Conservation (phyloP, 1,140 invertebrate species). For the Drosophila pectinifera region DNA sequence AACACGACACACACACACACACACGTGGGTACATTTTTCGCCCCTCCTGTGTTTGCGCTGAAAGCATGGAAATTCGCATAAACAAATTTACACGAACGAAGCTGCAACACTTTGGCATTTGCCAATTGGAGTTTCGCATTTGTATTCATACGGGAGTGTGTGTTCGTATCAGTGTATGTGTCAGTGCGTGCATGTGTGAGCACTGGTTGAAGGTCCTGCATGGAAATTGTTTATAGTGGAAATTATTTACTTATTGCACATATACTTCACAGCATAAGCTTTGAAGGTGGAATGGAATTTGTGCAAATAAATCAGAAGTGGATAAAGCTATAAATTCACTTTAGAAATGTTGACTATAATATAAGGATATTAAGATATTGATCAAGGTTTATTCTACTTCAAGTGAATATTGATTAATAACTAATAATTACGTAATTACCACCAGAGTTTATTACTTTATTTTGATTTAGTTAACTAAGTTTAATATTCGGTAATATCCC, state of each 20-base stretch:
- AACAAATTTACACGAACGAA: conserved; percentile 77
- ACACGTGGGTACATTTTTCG: neutral
- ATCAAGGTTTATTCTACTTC: too few species aligned
- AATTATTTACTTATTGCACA: conserved; percentile 35
- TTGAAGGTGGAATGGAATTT: conserved; percentile 1
- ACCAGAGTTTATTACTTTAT: too few species aligned
- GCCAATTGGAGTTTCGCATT: conserved; percentile 55
- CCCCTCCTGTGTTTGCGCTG: conserved; percentile 14
- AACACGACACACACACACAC: conserved; percentile 11
- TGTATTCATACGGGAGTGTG: conserved; percentile 15
- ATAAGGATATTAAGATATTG: neutral
- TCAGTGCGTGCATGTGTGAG: neutral
- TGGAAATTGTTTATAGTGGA: conserved; percentile 25
- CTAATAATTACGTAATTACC: too few species aligned
- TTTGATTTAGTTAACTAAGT: too few species aligned
- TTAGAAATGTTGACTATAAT: neutral
- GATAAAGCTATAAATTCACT: conserved; percentile 17
- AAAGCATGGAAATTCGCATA: conserved; percentile 66
- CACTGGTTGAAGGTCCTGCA: conserved; percentile 30
- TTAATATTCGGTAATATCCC: too few species aligned
- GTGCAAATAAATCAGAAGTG: conserved; percentile 3
- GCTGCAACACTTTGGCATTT: conserved; percentile 70
- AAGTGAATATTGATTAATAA: too few species aligned
- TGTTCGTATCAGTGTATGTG: conserved; percentile 3
- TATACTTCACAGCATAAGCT: conserved; percentile 2